These are phyloP conservation scores for Uloborus diversus DNA, from an alignment of 1,140 invertebrate genomes.

Conservation along the genomic window DNA sequence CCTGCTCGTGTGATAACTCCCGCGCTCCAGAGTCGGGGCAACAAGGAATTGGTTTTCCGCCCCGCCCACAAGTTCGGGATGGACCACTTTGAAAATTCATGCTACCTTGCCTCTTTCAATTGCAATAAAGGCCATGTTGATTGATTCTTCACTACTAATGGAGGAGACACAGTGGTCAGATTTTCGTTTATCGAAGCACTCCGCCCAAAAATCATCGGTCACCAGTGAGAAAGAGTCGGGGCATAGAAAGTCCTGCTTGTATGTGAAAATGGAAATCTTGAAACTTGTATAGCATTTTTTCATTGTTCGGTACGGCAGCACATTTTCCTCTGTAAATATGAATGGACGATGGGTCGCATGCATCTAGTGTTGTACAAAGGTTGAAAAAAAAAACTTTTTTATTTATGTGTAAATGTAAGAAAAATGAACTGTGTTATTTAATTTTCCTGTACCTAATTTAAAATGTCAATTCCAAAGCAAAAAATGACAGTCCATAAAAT, in stretches of 20 bases:
- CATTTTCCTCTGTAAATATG: constrained; percentile 50
- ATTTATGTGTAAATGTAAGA: constrained; percentile 39
- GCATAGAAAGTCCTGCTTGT: neutral
- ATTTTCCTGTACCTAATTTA: constrained; percentile 29
- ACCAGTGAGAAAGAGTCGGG: neutral
- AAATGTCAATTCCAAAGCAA: constrained; percentile 12
- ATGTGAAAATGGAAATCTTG: constrained; percentile 5
- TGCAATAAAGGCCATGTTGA: neutral
- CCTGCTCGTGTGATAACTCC: constrained; percentile 12
- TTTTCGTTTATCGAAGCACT: constrained; percentile 41
- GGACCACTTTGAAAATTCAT: neutral
- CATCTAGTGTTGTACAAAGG: constrained; percentile 41
- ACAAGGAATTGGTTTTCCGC: no score
- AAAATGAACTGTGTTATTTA: constrained; percentile 43
- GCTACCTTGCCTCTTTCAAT: neutral
- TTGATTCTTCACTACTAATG: neutral
- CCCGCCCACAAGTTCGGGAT: constrained; percentile 2
- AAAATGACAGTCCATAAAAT: neutral
- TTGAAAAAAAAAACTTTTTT: constrained; percentile 9
- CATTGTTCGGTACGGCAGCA: constrained; percentile 24
- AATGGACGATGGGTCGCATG: constrained; percentile 31
- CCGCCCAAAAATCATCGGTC: constrained; percentile 48
- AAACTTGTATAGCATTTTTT: constrained; percentile 15
- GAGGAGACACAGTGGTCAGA: neutral
- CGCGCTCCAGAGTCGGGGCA: no score